Evolutionary conservation across 2,113 vertebrate genomes (phyloP).

Genomic region (Albula glossodonta): DNA sequence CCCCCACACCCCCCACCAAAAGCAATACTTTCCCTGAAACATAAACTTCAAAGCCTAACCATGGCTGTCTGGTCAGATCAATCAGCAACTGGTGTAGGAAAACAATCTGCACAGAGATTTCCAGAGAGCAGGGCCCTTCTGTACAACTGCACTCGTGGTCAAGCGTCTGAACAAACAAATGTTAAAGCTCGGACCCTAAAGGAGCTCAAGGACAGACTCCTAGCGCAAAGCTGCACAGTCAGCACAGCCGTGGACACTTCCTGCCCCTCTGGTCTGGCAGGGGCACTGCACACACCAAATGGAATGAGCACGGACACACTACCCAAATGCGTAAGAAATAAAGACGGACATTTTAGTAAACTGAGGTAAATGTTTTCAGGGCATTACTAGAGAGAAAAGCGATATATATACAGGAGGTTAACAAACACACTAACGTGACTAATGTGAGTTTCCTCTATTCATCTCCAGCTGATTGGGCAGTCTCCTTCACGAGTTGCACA

Average conservation of each 20-base stretch:
- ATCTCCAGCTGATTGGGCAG: neutral
- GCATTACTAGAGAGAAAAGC: neutral
- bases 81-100: neutral
- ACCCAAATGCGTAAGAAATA: neutral
- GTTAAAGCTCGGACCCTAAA: conserved; percentile 6
- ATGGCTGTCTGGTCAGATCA: neutral
- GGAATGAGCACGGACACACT: neutral
- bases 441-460: neutral
- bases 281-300: neutral
- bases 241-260: conserved; percentile 57
- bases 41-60: neutral
- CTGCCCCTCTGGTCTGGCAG: conserved; percentile 32
- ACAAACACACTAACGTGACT: neutral
- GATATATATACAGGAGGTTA: too few relatives aligned
- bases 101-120: neutral
- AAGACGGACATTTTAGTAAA: neutral
- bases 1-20: neutral
- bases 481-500: neutral
- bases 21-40: neutral
- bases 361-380: neutral
- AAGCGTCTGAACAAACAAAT: conserved; percentile 1
- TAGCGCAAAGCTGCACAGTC: conserved; percentile 50
- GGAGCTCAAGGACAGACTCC: conserved; percentile 62
- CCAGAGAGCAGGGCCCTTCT: neutral
- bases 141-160: too few relatives aligned